phyloP scores from a whole-genome alignment of 53 echinoderm and acorn worm genomes.

The Arbacia lixula region DNA sequence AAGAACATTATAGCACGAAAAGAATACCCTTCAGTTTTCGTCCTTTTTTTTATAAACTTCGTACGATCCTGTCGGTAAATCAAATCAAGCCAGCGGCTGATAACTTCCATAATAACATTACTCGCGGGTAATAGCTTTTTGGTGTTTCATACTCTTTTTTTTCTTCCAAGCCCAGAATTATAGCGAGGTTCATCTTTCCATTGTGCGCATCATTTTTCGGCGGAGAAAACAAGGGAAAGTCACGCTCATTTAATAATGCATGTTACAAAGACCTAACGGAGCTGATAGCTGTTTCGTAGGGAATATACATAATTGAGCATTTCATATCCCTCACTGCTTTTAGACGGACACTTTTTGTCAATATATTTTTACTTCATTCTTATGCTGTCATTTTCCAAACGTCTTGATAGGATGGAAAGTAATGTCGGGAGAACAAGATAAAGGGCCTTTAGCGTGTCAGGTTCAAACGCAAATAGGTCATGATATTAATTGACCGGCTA shows the following conservation, averaged over 20 bases:
- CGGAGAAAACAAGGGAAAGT: conserved; percentile 37
- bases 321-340: conserved; percentile 27
- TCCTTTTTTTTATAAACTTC: conserved; percentile 2
- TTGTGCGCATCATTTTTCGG: not conserved
- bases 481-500: too few relatives aligned
- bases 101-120: conserved; percentile 42
- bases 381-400: too few relatives aligned
- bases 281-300: conserved; percentile 4
- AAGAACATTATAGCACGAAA: too few relatives aligned
- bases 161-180: not conserved
- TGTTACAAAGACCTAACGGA: conserved; percentile 19
- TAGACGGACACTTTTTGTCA: conserved; percentile 19
- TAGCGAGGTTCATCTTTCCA: conserved; percentile 23
- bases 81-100: not conserved
- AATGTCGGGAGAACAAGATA: too few relatives aligned
- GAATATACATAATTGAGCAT: conserved; percentile 4
- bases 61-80: not conserved
- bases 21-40: too few relatives aligned
- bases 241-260: conserved; percentile 56
- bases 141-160: not conserved
- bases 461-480: too few relatives aligned
- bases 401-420: too few relatives aligned
- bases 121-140: conserved; percentile 34
- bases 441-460: too few relatives aligned
- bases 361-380: too few relatives aligned